Percentiles rank a stretch among this genome's conserved stretches.
Conservation (phyloP, 2,797 vertebrate genomes). For the Lates japonicus region DNA sequence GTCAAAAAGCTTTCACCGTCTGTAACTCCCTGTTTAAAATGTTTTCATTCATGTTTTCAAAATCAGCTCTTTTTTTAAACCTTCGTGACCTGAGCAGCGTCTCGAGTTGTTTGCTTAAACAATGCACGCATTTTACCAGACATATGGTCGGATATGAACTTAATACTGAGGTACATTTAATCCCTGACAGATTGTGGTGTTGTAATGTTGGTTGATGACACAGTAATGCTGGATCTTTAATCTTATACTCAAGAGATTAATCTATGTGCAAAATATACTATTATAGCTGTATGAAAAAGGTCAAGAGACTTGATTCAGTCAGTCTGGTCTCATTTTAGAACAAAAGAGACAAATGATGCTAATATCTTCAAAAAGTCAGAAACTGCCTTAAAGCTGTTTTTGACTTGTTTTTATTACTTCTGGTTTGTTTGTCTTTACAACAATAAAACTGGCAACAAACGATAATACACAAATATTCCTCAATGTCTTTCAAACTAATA, state of each 20-base stretch:
- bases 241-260: conserved; percentile 42
- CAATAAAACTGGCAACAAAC: neutral
- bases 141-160: conserved; percentile 50
- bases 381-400: neutral
- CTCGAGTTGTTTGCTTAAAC: neutral
- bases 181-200: conserved; percentile 48
- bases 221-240: conserved; percentile 33
- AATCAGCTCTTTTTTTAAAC: neutral
- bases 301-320: conserved; percentile 12
- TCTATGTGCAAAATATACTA: conserved; percentile 22
- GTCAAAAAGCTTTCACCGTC: no score
- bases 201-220: conserved; percentile 11
- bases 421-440: neutral
- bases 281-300: conserved; percentile 15
- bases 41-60: neutral
- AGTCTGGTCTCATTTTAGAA: neutral
- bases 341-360: neutral
- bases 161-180: conserved; percentile 52
- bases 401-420: neutral
- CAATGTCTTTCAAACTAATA: neutral
- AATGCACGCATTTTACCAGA: neutral
- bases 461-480: neutral
- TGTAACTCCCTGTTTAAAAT: no score
- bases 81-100: neutral
- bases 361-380: neutral